A percentile compares a stretch with the other conserved stretches of the same genome.
Evolutionary conservation across 1,140 invertebrate genomes (phyloP).

Genomic region (Alviniconcha marisindica): DNA sequence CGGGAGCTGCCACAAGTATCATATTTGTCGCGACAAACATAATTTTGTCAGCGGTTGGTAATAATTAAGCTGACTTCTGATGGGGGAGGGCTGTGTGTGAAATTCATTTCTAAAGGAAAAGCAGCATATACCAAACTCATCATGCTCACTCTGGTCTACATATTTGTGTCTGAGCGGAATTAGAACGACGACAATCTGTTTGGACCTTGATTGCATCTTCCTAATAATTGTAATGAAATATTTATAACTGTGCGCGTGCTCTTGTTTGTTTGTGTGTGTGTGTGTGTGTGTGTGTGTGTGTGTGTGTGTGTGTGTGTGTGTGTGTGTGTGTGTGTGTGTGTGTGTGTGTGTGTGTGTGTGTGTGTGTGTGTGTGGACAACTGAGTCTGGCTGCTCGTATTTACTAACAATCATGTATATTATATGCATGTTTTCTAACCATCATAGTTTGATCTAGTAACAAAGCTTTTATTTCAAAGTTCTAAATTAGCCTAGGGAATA

Average conservation of each 20-base stretch:
- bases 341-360: constrained; percentile 1
- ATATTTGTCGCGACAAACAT: no score
- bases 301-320: background rate
- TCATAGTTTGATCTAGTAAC: background rate
- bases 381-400: background rate
- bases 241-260: background rate
- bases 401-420: background rate
- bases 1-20: no score
- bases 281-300: background rate
- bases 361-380: constrained; percentile 11
- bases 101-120: no score
- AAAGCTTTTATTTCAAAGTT: background rate
- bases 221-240: no score
- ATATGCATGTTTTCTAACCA: background rate
- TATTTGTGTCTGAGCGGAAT: no score
- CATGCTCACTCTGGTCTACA: no score
- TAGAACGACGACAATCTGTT: no score
- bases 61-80: no score
- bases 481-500: background rate
- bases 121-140: no score
- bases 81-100: no score
- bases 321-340: background rate
- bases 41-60: no score
- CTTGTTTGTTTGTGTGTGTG: background rate
- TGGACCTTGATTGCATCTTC: no score